Evolutionary conservation across 2,113 vertebrate genomes (phyloP).

Genomic region (Chlorodrepanis virens): DNA sequence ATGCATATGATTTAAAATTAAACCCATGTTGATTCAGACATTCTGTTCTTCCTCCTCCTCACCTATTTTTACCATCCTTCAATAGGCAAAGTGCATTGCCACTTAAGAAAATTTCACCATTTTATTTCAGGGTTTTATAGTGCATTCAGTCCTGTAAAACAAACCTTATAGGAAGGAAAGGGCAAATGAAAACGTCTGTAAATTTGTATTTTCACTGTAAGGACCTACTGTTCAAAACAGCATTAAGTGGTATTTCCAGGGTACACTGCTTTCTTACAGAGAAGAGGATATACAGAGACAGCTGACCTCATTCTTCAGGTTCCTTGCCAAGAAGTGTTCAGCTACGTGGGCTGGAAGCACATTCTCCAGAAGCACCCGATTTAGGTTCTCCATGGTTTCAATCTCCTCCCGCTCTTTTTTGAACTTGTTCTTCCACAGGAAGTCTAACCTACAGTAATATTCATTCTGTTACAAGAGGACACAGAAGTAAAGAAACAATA

Average conservation of each 20-base stretch:
- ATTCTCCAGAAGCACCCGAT: conserved; percentile 94
- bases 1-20: background rate
- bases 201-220: background rate
- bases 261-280: background rate
- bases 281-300: background rate
- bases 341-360: conserved; percentile 96
- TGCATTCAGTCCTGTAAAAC: background rate
- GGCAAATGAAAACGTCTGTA: background rate
- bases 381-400: conserved; percentile 98
- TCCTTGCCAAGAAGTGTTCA: conserved; percentile 95
- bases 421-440: conserved; percentile 99
- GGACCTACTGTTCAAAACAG: background rate
- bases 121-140: background rate
- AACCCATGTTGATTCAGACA: background rate
- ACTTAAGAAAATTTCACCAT: background rate
- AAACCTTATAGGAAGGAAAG: background rate
- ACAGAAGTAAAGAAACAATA: conserved; percentile 96
- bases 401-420: conserved; percentile 99
- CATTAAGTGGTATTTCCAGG: background rate
- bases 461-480: conserved; percentile 99
- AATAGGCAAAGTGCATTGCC: background rate
- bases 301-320: conserved; percentile 96
- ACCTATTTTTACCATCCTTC: background rate
- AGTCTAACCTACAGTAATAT: conserved; percentile 99
- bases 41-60: background rate